phyloP scores from a whole-genome alignment of 2,113 vertebrate species.

The Cryptomyrus ogoouensis region DNA sequence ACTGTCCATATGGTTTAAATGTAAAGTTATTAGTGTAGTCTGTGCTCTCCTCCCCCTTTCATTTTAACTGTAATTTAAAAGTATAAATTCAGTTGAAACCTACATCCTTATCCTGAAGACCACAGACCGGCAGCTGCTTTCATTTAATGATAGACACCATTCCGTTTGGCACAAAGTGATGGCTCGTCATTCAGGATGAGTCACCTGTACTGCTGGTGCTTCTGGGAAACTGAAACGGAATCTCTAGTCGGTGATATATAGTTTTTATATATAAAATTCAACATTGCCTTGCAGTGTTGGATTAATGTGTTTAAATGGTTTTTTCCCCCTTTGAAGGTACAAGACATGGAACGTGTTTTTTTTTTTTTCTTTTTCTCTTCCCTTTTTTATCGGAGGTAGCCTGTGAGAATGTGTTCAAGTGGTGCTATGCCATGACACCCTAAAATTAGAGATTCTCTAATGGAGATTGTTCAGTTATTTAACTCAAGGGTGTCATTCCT shows the following conservation, averaged over 20 bases:
- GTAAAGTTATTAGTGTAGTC: not conserved
- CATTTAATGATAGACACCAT: not conserved
- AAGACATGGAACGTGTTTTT: not conserved
- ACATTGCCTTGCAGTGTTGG: not conserved
- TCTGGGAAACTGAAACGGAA: not conserved
- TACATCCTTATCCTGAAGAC: not conserved
- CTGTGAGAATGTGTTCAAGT: not conserved
- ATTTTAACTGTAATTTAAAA: not conserved
- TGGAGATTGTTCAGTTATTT: not conserved
- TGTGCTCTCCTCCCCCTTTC: not conserved
- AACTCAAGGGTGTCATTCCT: slow-evolving; percentile 48
- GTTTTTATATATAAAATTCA: not conserved
- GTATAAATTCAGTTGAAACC: not conserved
- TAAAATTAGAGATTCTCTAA: not conserved
- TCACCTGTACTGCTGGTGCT: not conserved
- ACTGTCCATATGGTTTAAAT: not conserved
- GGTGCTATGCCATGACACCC: not conserved
- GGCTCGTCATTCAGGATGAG: not conserved
- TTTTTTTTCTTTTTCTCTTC: too few species aligned
- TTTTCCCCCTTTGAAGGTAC: not conserved
- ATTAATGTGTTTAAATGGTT: not conserved
- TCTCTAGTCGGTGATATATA: not conserved
- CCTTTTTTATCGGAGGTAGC: not conserved
- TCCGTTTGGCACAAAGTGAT: not conserved
- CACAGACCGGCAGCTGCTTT: not conserved